Percentiles rank a stretch among this genome's conserved stretches.
phyloP scores from a whole-genome alignment of 2,888 invertebrate genomes.

The Ormyrus nitidulus region DNA sequence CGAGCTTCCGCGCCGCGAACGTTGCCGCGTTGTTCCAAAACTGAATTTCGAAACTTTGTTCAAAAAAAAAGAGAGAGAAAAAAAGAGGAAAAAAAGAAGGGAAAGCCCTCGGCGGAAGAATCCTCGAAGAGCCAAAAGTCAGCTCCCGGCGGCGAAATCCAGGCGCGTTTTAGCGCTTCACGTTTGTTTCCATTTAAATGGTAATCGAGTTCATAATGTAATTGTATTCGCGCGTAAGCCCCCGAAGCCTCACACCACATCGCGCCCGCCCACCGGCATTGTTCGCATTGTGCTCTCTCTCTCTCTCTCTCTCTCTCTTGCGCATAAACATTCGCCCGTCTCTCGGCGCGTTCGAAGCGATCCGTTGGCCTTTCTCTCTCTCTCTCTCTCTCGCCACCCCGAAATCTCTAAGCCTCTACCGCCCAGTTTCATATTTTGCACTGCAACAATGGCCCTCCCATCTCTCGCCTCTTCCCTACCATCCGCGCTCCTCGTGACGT shows the following conservation, averaged over 20 bases:
- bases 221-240: constrained; percentile 75
- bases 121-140: constrained; percentile 10
- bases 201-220: constrained; percentile 76
- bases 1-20: too few species aligned
- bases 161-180: constrained; percentile 74
- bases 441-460: constrained; percentile 48
- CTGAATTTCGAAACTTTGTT: too few species aligned
- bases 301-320: constrained; percentile 30
- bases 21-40: too few species aligned
- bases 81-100: neutral
- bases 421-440: constrained; percentile 59
- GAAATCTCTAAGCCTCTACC: constrained; percentile 67
- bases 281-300: constrained; percentile 70
- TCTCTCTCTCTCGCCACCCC: constrained; percentile 57
- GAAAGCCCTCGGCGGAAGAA: neutral
- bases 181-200: constrained; percentile 76
- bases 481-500: constrained; percentile 42
- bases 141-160: constrained; percentile 35
- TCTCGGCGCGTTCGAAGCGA: constrained; percentile 11
- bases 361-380: constrained; percentile 41
- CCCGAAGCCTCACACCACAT: constrained; percentile 69
- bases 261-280: constrained; percentile 67
- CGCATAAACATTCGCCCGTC: constrained; percentile 48
- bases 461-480: neutral
- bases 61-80: neutral